Evolutionary conservation across 2,797 vertebrate genomes (phyloP).

Genomic region (Poecilia wingei): DNA sequence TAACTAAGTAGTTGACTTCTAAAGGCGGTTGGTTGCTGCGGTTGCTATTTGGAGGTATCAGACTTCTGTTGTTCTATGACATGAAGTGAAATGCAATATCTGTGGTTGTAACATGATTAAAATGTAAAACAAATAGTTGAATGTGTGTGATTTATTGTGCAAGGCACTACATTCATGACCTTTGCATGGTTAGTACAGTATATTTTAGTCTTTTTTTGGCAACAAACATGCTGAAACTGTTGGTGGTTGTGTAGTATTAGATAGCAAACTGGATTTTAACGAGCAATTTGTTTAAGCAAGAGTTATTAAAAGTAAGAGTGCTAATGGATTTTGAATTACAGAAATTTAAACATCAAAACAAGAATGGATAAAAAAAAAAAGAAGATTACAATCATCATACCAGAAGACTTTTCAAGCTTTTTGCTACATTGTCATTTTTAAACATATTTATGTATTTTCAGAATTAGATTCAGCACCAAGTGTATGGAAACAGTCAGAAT

Average conservation of each 20-base stretch:
- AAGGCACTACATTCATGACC: background rate
- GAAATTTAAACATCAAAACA: slow-evolving; percentile 11
- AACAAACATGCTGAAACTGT: background rate
- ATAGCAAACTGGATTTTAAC: background rate
- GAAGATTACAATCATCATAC: slow-evolving; percentile 9
- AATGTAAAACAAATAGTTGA: background rate
- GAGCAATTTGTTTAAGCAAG: slow-evolving; percentile 2
- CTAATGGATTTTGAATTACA: slow-evolving; percentile 35
- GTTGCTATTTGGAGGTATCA: background rate
- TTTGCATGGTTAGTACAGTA: background rate
- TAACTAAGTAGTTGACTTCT: background rate
- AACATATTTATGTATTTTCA: slow-evolving; percentile 6
- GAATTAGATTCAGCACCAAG: slow-evolving; percentile 15
- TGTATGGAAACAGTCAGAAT: slow-evolving; percentile 16
- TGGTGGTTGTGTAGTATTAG: background rate
- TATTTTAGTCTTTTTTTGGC: background rate
- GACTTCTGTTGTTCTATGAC: background rate
- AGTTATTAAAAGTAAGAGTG: slow-evolving; percentile 9
- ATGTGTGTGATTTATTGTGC: background rate
- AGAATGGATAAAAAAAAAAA: slow-evolving; percentile 2
- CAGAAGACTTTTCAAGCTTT: slow-evolving; percentile 22
- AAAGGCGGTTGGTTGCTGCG: background rate
- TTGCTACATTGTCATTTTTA: background rate
- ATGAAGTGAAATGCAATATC: background rate
- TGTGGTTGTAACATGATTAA: background rate